Percentiles rank a stretch among this genome's conserved stretches.
Conservation (phyloP, 2,797 vertebrate genomes). For the Myioborus miniatus region DNA sequence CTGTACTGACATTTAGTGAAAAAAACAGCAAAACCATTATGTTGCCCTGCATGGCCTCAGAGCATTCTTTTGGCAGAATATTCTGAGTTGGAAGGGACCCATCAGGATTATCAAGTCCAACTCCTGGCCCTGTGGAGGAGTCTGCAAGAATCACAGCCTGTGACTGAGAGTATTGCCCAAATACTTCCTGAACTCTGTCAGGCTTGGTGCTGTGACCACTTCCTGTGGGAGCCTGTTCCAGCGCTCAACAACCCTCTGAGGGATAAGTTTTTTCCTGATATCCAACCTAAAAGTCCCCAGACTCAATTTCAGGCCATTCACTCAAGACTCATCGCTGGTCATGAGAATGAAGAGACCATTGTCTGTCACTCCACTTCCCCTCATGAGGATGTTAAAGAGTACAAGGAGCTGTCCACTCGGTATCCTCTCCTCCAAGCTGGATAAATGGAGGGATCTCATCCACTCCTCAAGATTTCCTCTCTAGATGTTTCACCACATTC, state of each 20-base stretch:
- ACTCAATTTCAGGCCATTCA: not conserved
- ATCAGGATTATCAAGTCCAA: no score
- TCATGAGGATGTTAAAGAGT: not conserved
- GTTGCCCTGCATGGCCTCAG: not conserved
- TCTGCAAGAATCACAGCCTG: not conserved
- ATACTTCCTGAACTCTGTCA: not conserved
- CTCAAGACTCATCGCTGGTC: not conserved
- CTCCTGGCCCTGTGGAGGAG: not conserved
- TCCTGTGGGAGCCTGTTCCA: not conserved
- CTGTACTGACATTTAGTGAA: not conserved
- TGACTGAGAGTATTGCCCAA: not conserved
- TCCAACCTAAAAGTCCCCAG: not conserved
- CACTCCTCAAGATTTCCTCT: not conserved
- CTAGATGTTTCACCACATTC: not conserved
- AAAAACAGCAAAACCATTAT: not conserved
- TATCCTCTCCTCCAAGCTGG: not conserved
- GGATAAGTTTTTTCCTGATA: not conserved
- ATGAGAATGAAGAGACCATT: accelerated
- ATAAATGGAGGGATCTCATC: not conserved
- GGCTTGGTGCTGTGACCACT: not conserved
- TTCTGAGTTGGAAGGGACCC: not conserved
- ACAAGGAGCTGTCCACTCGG: not conserved
- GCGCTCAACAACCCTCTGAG: not conserved
- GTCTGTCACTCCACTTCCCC: not conserved
- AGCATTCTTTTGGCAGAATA: not conserved